A percentile compares a stretch with the other conserved stretches of the same genome.
Evolutionary conservation across 2,888 invertebrate genomes (phyloP).

Genomic region (Lampropteryx suffumata): DNA sequence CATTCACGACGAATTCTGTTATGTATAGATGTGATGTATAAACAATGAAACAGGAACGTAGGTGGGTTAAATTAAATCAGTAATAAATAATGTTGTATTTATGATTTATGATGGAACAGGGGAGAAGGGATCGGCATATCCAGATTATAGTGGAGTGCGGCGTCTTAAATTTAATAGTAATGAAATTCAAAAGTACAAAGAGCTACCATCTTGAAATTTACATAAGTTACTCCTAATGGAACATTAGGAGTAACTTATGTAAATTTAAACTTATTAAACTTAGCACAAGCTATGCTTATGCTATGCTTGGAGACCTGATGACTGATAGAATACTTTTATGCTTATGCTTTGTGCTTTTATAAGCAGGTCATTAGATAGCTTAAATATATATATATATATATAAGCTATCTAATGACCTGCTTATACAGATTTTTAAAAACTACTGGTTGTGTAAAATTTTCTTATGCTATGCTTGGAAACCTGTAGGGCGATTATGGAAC

Average conservation of each 20-base stretch:
- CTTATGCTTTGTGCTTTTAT: no score
- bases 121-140: constrained; percentile 39
- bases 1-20: constrained; percentile 49
- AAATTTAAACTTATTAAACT: neutral
- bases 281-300: no score
- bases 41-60: constrained; percentile 60
- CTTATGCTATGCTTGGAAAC: no score
- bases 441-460: no score
- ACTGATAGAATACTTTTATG: no score
- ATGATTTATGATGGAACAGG: constrained; percentile 63
- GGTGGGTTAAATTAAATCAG: constrained; percentile 76
- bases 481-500: no score
- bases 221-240: neutral
- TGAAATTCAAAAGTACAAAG: constrained; percentile 27
- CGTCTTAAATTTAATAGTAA: constrained; percentile 40
- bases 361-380: no score
- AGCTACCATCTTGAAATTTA: neutral
- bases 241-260: neutral
- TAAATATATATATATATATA: no score
- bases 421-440: no score
- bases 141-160: constrained; percentile 43
- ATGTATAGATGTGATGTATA: constrained; percentile 53
- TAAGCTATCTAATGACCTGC: no score
- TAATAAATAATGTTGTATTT: constrained; percentile 79
- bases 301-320: no score